Evolutionary conservation across 2,113 vertebrate genomes (phyloP).

Genomic region (Oncorhynchus nerka): DNA sequence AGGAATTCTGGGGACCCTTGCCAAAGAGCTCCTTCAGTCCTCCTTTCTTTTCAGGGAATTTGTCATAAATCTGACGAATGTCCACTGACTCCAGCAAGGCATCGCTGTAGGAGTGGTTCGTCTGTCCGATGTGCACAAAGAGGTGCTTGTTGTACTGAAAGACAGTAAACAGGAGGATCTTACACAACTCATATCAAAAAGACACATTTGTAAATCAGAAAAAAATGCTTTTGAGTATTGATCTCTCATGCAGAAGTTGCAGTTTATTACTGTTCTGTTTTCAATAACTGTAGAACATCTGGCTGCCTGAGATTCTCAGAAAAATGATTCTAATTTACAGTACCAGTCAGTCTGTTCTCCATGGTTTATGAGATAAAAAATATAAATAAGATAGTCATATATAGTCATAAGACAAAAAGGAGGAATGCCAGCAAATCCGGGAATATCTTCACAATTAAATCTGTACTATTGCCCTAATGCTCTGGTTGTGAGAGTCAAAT

Average conservation of each 20-base stretch:
- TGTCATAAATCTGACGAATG: slow-evolving; percentile 99
- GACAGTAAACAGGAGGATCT: neutral
- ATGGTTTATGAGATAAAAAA: neutral
- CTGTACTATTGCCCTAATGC: slow-evolving; percentile 19
- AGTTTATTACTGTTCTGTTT: neutral
- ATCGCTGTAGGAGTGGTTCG: slow-evolving; percentile 96
- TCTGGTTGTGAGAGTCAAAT: slow-evolving; percentile 9
- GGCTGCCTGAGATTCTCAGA: neutral
- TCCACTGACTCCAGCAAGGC: slow-evolving; percentile 96
- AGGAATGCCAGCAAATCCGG: slow-evolving; percentile 23
- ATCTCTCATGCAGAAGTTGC: neutral
- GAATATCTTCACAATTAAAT: slow-evolving; percentile 17
- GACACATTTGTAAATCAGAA: too few species aligned
- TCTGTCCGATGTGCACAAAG: slow-evolving; percentile 98
- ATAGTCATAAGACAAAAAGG: neutral
- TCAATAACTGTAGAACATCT: neutral
- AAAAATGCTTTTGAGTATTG: neutral
- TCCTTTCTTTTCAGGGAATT: slow-evolving; percentile 98
- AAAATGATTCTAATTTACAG: neutral
- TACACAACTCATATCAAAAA: neutral
- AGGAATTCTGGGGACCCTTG: slow-evolving; percentile 96
- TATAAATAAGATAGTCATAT: neutral
- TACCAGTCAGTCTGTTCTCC: neutral
- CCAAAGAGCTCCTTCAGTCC: slow-evolving; percentile 96
- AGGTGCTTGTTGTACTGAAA: slow-evolving; percentile 98